Conservation (phyloP, 2,113 vertebrate genomes). For the Brachypodius melanocephalos region DNA sequence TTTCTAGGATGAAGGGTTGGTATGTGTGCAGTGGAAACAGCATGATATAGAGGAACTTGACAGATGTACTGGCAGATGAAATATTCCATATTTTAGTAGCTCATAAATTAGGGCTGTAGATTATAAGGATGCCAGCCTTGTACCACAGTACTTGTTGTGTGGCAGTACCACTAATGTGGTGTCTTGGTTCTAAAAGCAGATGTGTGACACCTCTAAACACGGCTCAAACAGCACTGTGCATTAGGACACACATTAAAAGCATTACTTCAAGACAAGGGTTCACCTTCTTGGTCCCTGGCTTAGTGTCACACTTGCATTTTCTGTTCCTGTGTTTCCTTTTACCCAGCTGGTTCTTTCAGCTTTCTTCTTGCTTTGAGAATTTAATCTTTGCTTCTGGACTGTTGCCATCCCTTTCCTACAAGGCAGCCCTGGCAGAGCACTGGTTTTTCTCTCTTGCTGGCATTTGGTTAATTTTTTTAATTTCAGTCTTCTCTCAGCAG, state of each 20-base stretch:
- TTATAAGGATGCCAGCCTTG: neutral
- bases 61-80: neutral
- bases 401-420: neutral
- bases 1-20: neutral
- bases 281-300: neutral
- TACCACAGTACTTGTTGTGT: neutral
- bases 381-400: neutral
- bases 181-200: neutral
- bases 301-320: neutral
- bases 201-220: neutral
- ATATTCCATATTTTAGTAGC: neutral
- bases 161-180: neutral
- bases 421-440: neutral
- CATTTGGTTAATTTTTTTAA: neutral
- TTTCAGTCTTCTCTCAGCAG: neutral
- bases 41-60: neutral
- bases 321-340: neutral
- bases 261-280: neutral
- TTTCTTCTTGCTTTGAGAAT: neutral
- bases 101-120: neutral
- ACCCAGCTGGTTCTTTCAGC: neutral
- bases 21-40: neutral
- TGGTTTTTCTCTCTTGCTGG: neutral
- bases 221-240: neutral
- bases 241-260: neutral